These are phyloP conservation scores for Archegozetes longisetosus DNA, from an alignment of 1,140 invertebrate species.

Conservation along the genomic window DNA sequence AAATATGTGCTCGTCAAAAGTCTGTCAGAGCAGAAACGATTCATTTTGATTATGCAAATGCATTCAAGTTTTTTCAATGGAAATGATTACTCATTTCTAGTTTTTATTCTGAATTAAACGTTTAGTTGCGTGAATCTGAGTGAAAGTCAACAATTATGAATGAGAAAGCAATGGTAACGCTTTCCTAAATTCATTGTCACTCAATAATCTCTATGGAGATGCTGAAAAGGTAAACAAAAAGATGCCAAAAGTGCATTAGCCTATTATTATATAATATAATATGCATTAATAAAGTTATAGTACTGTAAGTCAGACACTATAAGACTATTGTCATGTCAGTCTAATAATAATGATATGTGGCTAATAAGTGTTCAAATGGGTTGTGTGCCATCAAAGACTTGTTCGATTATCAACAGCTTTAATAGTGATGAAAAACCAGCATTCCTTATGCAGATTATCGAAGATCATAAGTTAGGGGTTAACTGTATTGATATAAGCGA, in stretches of 20 bases:
- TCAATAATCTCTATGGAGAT: background rate
- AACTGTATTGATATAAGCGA: constrained; percentile 40
- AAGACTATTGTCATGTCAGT: no score
- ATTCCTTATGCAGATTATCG: background rate
- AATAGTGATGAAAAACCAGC: background rate
- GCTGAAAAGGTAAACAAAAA: background rate
- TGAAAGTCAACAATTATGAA: no score
- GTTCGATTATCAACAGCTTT: background rate
- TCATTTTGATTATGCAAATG: no score
- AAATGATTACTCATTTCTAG: no score
- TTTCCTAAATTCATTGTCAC: no score
- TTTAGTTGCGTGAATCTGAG: no score
- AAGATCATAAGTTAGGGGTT: constrained; percentile 20
- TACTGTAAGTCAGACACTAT: background rate
- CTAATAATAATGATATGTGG: no score
- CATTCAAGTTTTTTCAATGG: no score
- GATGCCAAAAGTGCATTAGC: background rate
- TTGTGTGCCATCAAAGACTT: background rate
- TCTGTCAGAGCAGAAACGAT: no score
- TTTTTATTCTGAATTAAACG: no score
- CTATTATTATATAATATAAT: background rate
- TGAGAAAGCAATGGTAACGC: no score
- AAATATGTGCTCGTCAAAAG: no score
- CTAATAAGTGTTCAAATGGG: background rate
- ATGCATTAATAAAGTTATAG: background rate